These are phyloP conservation scores for Ictalurus punctatus DNA, from an alignment of 2,113 vertebrate genomes.

Conservation along the genomic window DNA sequence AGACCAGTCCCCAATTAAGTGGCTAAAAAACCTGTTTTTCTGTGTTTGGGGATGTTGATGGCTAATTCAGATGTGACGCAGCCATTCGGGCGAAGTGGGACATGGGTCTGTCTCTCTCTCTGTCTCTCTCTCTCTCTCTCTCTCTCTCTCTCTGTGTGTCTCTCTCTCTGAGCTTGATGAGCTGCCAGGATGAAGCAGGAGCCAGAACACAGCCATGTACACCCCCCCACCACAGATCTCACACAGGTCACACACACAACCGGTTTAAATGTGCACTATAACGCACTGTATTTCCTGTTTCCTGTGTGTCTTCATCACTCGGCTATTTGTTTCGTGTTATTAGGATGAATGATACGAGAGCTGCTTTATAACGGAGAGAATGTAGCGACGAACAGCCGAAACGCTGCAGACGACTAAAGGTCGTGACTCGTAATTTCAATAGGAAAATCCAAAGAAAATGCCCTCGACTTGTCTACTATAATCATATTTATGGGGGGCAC, in stretches of 20 bases:
- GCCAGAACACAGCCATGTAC: slow-evolving; percentile 5
- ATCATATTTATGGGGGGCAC: too few species aligned
- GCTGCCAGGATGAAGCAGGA: slow-evolving; percentile 41
- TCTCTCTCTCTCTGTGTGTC: not conserved
- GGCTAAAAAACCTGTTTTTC: slow-evolving; percentile 31
- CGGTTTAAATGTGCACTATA: not conserved
- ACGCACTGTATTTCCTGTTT: not conserved
- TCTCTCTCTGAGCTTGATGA: slow-evolving; percentile 12
- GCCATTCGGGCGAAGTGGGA: slow-evolving; percentile 60
- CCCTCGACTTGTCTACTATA: too few species aligned
- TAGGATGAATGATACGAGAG: not conserved
- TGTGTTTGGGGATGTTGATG: slow-evolving; percentile 56
- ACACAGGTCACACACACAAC: not conserved
- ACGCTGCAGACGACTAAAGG: not conserved
- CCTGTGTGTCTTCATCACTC: not conserved
- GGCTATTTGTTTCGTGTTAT: not conserved
- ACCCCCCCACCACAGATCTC: slow-evolving; percentile 11
- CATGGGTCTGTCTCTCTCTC: not conserved
- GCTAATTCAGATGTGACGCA: slow-evolving; percentile 67
- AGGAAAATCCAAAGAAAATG: too few species aligned
- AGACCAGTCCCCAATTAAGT: slow-evolving; percentile 60
- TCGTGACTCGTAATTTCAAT: not conserved
- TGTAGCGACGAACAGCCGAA: not conserved
- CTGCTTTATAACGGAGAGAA: not conserved
- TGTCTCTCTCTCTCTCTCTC: not conserved